These are phyloP conservation scores for Epinotia nisella DNA, from an alignment of 2,888 invertebrate species.

Conservation along the genomic window DNA sequence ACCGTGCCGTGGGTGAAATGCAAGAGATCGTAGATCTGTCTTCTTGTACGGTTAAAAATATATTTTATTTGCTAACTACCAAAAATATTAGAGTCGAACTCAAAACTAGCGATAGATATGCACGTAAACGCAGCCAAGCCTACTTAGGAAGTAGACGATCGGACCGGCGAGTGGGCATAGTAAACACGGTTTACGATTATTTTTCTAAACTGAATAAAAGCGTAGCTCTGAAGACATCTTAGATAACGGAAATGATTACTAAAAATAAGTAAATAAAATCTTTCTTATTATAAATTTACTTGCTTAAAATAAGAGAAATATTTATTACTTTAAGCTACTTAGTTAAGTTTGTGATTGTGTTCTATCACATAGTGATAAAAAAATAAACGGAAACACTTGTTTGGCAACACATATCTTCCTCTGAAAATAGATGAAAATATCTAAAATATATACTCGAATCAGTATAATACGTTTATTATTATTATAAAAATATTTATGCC, in stretches of 20 bases:
- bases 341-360: conserved; percentile 43
- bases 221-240: conserved; percentile 36
- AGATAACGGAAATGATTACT: conserved; percentile 58
- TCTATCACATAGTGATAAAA: conserved; percentile 43
- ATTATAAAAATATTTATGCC: conserved; percentile 61
- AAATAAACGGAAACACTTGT: conserved; percentile 56
- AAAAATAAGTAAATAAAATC: conserved; percentile 70
- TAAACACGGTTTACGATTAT: conserved; percentile 31
- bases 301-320: conserved; percentile 53
- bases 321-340: conserved; percentile 43
- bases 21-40: not conserved
- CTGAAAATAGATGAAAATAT: conserved; percentile 62
- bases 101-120: conserved; percentile 30
- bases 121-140: conserved; percentile 26
- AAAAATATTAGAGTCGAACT: conserved; percentile 43
- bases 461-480: conserved; percentile 41
- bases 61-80: conserved; percentile 27
- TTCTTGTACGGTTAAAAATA: conserved; percentile 7
- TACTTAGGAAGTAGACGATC: conserved; percentile 25
- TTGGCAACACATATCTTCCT: conserved; percentile 76
- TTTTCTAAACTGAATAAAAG: conserved; percentile 37
- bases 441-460: conserved; percentile 50
- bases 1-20: not conserved
- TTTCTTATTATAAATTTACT: conserved; percentile 65
- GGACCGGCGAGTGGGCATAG: conserved; percentile 6